These are phyloP conservation scores for Aviceda subcristata DNA, from an alignment of 2,113 vertebrate genomes.

Conservation along the genomic window DNA sequence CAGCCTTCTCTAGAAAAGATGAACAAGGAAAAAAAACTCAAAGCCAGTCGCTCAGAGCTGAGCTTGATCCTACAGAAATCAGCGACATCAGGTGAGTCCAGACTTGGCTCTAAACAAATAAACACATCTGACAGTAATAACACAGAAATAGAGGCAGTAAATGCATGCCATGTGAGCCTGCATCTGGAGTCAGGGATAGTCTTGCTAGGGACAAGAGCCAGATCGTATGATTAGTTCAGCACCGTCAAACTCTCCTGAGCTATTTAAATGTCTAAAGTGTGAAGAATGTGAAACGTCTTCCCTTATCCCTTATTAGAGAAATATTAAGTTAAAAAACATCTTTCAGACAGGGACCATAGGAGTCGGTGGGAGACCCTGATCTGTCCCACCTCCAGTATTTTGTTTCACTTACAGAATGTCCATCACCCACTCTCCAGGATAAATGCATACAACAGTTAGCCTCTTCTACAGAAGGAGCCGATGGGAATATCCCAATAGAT, in stretches of 20 bases:
- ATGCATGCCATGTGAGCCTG: too few species aligned
- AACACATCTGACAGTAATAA: not conserved
- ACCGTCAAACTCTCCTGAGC: not conserved
- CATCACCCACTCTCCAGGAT: not conserved
- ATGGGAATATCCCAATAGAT: not conserved
- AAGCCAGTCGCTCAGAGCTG: not conserved
- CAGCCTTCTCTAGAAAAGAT: not conserved
- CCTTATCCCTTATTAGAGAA: not conserved
- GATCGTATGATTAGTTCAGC: not conserved
- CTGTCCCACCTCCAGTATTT: not conserved
- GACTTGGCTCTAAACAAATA: not conserved
- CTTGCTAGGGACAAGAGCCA: not conserved
- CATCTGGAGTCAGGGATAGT: fast-evolving
- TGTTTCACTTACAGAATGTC: not conserved
- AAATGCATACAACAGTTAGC: not conserved
- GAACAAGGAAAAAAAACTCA: not conserved
- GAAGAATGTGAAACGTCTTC: not conserved
- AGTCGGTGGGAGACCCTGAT: not conserved
- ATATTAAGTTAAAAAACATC: not conserved
- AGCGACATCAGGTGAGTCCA: not conserved
- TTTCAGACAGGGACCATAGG: not conserved
- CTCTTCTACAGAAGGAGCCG: not conserved
- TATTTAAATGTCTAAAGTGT: not conserved
- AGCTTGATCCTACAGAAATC: not conserved
- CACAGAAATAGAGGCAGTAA: fast-evolving